Conservation (phyloP, 2,888 invertebrate species). For the Julus scanicus region DNA sequence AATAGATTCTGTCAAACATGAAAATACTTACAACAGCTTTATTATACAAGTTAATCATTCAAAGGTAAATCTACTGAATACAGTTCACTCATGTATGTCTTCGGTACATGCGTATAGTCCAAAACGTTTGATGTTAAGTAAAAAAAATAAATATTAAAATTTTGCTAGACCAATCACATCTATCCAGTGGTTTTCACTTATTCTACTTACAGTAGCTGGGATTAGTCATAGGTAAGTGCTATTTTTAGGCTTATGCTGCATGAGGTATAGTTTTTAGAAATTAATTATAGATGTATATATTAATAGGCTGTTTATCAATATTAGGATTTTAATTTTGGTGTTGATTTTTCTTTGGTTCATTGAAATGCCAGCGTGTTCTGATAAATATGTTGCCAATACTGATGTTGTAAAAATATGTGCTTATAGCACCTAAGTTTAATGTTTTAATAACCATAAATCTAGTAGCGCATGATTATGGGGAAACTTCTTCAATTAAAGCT, state of each 20-base stretch:
- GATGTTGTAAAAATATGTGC: too few relatives aligned
- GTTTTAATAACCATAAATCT: too few relatives aligned
- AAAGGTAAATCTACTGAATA: conserved; percentile 48
- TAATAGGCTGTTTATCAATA: too few relatives aligned
- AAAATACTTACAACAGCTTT: conserved; percentile 56
- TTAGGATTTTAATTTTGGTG: too few relatives aligned
- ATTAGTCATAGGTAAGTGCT: conserved; percentile 54
- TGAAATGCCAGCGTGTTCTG: too few relatives aligned
- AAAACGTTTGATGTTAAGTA: neutral
- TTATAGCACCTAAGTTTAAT: too few relatives aligned
- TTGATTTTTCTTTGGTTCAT: too few relatives aligned
- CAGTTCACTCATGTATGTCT: neutral
- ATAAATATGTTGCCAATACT: too few relatives aligned
- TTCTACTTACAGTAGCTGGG: conserved; percentile 54
- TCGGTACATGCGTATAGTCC: neutral
- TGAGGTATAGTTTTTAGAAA: neutral
- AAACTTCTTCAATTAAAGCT: too few relatives aligned
- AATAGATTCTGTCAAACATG: conserved; percentile 55
- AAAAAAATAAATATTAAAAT: neutral
- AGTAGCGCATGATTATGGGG: too few relatives aligned
- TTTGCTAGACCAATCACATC: conserved; percentile 51
- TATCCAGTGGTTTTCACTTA: conserved; percentile 55
- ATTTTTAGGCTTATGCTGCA: neutral
- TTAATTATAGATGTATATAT: too few relatives aligned
- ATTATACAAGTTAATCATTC: conserved; percentile 54